A percentile compares a stretch with the other conserved stretches of the same genome.
Evolutionary conservation across 1,140 invertebrate species (phyloP).

Genomic region (Nasonia giraulti): DNA sequence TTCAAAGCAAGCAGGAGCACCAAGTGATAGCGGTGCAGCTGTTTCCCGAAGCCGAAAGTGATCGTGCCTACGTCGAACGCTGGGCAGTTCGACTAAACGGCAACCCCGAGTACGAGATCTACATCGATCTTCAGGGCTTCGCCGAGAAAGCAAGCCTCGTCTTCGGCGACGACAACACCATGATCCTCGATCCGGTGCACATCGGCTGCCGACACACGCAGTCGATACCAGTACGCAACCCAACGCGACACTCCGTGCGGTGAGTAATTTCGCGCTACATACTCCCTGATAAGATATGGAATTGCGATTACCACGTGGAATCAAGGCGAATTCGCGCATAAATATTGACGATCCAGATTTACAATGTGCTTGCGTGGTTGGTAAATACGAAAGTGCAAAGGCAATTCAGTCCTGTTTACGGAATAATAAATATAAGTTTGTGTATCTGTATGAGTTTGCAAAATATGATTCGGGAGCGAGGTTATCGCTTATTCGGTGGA

Average conservation of each 20-base stretch:
- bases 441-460: too few relatives aligned
- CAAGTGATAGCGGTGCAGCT: constrained; percentile 62
- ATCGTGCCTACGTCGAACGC: constrained; percentile 61
- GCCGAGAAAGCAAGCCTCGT: constrained; percentile 59
- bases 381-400: not conserved
- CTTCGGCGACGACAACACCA: constrained; percentile 51
- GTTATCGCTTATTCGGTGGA: too few relatives aligned
- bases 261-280: constrained; percentile 42
- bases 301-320: not conserved
- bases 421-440: too few relatives aligned
- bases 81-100: constrained; percentile 64
- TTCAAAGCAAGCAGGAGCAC: constrained; percentile 52
- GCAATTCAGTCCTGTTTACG: not conserved
- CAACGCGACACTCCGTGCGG: constrained; percentile 61
- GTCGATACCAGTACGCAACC: constrained; percentile 58
- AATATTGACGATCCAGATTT: not conserved
- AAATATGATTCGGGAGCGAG: too few relatives aligned
- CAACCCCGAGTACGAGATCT: constrained; percentile 53
- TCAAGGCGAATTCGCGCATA: not conserved
- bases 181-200: constrained; percentile 58
- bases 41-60: constrained; percentile 54
- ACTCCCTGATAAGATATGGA: not conserved
- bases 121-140: constrained; percentile 63
- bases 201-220: constrained; percentile 52
- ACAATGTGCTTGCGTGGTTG: not conserved